These are phyloP conservation scores for Gorsachius magnificus DNA, from an alignment of 2,797 vertebrate species.

Conservation along the genomic window DNA sequence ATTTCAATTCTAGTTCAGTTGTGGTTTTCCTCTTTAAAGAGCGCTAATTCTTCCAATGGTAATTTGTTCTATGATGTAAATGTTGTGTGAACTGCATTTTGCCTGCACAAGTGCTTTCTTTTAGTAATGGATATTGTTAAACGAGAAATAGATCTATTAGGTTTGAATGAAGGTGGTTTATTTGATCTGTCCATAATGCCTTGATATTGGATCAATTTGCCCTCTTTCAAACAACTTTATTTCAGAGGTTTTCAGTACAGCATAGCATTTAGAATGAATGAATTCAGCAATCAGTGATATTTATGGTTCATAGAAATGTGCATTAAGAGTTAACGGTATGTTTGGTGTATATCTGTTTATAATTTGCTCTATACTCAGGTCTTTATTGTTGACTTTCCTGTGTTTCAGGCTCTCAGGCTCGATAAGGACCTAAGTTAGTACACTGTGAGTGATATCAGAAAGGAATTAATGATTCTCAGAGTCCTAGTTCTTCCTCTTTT, in stretches of 20 bases:
- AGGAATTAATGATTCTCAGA: neutral
- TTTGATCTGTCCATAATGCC: neutral
- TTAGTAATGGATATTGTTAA: neutral
- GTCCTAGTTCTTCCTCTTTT: neutral
- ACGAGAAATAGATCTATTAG: neutral
- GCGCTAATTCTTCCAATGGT: neutral
- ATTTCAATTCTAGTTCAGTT: neutral
- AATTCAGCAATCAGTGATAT: neutral
- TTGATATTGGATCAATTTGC: neutral
- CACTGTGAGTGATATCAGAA: neutral
- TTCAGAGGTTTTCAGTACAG: neutral
- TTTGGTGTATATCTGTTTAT: neutral
- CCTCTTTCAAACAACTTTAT: neutral
- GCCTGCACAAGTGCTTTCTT: neutral
- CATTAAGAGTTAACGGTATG: neutral
- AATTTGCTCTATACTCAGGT: neutral
- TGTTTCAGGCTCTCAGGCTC: neutral
- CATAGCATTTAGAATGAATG: neutral
- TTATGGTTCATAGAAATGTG: neutral
- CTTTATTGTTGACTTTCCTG: neutral
- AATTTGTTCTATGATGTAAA: neutral
- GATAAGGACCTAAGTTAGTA: neutral
- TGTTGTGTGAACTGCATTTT: neutral
- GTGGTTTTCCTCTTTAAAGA: neutral
- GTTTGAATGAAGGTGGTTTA: neutral